Evolutionary conservation across 2,797 vertebrate species (phyloP), one percentile per base, ranked within the genome.

Genomic region (Lithobates pipiens): DNA sequence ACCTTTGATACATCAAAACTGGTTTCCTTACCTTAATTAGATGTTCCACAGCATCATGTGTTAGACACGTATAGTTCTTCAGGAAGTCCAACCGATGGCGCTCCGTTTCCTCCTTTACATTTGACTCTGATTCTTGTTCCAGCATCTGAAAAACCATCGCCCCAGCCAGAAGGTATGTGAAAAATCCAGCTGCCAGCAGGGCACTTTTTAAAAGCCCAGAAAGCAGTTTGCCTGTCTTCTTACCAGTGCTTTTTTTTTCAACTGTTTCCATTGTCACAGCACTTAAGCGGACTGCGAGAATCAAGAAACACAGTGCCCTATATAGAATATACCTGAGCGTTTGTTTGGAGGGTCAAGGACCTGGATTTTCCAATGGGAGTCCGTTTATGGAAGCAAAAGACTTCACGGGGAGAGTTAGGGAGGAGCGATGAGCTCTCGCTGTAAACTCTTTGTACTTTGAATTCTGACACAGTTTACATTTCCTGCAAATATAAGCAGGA

Each of bases 11-110:
- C 21, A 18, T 4, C 6, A 23, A 9, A 61, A 23, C 54, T 9
- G 21, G 5, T 61, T 61, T 69, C 27, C 91, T 89, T 89, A 94
- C 92, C 89, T 92, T 76, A 88, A 95, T 86, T 70, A 94, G 93
- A 27, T 84, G 80, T 72, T 94, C 91, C 86, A 94, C 88, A 39
- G 93, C 91, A 0, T 88, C 88, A 34, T 90, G 68, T 0, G 88
- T 91, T 44, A 92, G 90, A 7, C 88, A 86, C 0, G 84, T 88
- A 82, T 92, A 91, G 68, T 91, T 93, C 42, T 90, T 87, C 84
- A 93, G 76, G 78, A 94, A 93, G 83, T 78, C 79, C 54, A 90
- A 67, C 72, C 90, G 93, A 89, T 91, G 89, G 15, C 75, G 88
- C 15, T 77, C 84, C 10, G 91, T 89, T 25, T 88, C 86, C 16